Conservation (phyloP, 2,888 invertebrate genomes). For the Trichogramma evanescens region DNA sequence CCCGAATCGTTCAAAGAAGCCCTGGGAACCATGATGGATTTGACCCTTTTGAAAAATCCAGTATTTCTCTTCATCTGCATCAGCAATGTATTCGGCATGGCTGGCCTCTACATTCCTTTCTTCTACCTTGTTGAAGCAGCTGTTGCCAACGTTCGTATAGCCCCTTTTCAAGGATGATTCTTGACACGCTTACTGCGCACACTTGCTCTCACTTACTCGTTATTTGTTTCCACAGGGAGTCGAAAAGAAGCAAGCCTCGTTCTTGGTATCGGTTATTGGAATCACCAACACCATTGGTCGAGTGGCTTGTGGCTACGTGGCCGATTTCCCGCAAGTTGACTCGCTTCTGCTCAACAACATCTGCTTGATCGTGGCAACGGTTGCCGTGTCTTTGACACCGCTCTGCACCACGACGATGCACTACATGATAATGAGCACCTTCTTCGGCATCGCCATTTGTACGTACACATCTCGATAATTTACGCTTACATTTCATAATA, state of each 20-base stretch:
- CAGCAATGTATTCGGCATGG: constrained; percentile 94
- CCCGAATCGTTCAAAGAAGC: constrained; percentile 78
- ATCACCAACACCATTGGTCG: constrained; percentile 93
- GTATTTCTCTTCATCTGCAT: constrained; percentile 87
- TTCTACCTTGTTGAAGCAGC: constrained; percentile 87
- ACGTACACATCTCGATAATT: constrained; percentile 46
- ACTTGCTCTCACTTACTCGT: background rate
- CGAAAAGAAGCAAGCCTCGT: constrained; percentile 64
- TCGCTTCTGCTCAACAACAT: constrained; percentile 88
- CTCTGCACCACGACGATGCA: constrained; percentile 71
- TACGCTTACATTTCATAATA: background rate
- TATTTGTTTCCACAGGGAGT: constrained; percentile 56
- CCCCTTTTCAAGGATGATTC: background rate
- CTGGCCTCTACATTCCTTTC: constrained; percentile 94
- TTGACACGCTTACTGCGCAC: background rate
- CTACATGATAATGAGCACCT: constrained; percentile 74
- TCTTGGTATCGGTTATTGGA: constrained; percentile 75
- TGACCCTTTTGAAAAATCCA: constrained; percentile 78
- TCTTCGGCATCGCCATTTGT: constrained; percentile 90
- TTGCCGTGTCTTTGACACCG: constrained; percentile 76
- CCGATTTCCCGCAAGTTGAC: constrained; percentile 87
- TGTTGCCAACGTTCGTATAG: constrained; percentile 55
- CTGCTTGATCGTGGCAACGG: constrained; percentile 82
- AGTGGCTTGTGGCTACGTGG: constrained; percentile 81
- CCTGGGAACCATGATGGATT: constrained; percentile 83